phyloP scores from a whole-genome alignment of 2,888 invertebrate species.

The Blera fallax region DNA sequence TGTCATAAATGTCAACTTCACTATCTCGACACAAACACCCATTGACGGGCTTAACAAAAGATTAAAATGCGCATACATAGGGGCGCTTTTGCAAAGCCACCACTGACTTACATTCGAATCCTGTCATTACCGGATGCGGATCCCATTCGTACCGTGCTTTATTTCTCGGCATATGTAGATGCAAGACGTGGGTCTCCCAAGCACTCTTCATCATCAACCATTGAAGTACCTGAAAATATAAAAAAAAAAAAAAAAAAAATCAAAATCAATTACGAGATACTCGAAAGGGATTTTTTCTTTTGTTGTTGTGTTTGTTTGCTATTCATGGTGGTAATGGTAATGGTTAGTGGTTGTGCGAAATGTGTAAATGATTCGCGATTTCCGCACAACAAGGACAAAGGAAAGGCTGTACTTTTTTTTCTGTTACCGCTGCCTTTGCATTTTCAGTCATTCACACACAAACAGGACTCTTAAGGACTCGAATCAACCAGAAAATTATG shows the following conservation, averaged over 20 bases:
- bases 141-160: constrained; percentile 14
- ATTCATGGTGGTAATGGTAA: constrained; percentile 43
- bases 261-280: constrained; percentile 69
- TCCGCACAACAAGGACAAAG: constrained; percentile 53
- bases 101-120: constrained; percentile 67
- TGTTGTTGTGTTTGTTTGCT: constrained; percentile 42
- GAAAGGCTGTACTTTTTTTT: constrained; percentile 29
- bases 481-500: constrained; percentile 80
- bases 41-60: constrained; percentile 52
- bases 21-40: constrained; percentile 31
- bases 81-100: constrained; percentile 19
- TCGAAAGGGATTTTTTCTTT: constrained; percentile 52
- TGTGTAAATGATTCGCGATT: constrained; percentile 71
- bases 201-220: constrained; percentile 16
- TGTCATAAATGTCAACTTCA: constrained; percentile 57
- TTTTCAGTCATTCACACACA: constrained; percentile 75
- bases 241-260: constrained; percentile 41
- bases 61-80: constrained; percentile 23
- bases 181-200: background rate
- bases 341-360: constrained; percentile 61
- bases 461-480: constrained; percentile 77
- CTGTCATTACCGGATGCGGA: constrained; percentile 33
- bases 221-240: constrained; percentile 54
- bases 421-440: constrained; percentile 64
- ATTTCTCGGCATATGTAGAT: background rate